Percentiles rank a stretch among this genome's conserved stretches.
Conservation (phyloP, 2,888 invertebrate genomes). For the Acanthopleura granulata region DNA sequence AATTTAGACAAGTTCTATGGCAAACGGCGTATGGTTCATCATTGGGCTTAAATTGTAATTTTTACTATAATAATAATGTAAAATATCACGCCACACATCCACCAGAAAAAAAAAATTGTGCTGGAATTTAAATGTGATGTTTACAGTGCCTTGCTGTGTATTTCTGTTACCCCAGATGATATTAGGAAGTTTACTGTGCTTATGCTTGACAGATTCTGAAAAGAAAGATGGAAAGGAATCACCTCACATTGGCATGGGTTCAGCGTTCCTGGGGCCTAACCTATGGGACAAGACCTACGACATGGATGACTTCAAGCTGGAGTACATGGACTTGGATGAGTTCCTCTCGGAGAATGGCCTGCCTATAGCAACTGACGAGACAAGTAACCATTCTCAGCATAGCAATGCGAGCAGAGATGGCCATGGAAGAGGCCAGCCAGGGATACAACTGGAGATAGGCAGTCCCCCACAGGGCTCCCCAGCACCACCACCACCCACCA, state of each 20-base stretch:
- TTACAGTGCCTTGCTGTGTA: too few species aligned
- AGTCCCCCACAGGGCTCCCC: not conserved
- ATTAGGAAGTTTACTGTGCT: too few species aligned
- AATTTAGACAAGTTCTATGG: too few species aligned
- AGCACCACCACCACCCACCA: not conserved
- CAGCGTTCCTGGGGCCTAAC: slow-evolving; percentile 95
- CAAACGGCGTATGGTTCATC: too few species aligned
- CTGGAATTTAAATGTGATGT: too few species aligned
- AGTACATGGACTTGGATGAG: slow-evolving; percentile 95
- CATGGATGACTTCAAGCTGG: slow-evolving; percentile 79
- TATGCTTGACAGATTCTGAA: slow-evolving; percentile 5
- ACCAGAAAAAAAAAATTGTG: too few species aligned
- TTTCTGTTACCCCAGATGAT: too few species aligned
- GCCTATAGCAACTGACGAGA: slow-evolving; percentile 30
- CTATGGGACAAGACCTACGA: slow-evolving; percentile 95
- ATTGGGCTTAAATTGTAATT: too few species aligned
- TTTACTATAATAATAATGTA: too few species aligned
- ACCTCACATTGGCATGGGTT: slow-evolving; percentile 74
- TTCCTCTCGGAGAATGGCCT: slow-evolving; percentile 88
- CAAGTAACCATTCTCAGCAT: not conserved
- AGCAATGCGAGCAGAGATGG: not conserved
- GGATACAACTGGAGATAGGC: too few species aligned
- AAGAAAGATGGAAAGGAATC: slow-evolving; percentile 9
- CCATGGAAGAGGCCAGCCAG: not conserved
- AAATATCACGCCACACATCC: too few species aligned